Evolutionary conservation across 1,140 invertebrate species (phyloP).

Genomic region (Atta cephalotes): DNA sequence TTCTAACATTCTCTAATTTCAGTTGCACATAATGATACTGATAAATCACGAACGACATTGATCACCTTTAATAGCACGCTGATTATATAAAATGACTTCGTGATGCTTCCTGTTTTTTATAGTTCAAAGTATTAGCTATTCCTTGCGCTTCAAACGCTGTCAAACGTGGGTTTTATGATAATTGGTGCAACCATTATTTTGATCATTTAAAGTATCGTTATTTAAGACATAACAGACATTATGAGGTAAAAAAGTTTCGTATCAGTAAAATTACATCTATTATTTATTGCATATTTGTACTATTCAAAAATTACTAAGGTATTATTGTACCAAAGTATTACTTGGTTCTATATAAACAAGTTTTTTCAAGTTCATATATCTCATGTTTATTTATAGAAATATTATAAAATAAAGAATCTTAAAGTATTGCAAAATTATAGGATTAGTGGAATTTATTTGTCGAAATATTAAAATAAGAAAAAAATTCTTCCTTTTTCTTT

Average conservation of each 20-base stretch:
- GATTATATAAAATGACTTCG: conserved; percentile 41
- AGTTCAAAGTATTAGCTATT: conserved; percentile 15
- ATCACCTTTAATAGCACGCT: conserved; percentile 38
- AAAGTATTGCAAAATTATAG: not conserved
- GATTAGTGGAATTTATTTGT: not conserved
- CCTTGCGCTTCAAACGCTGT: not conserved
- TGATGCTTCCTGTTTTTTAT: conserved; percentile 41
- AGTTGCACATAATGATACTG: conserved; percentile 12
- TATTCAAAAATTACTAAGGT: not conserved
- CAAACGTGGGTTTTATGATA: conserved; percentile 25
- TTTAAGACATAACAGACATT: not conserved
- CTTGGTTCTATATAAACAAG: not conserved
- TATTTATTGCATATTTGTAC: not conserved
- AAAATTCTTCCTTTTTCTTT: not conserved
- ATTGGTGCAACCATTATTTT: conserved; percentile 24
- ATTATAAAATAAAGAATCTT: not conserved
- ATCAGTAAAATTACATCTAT: conserved; percentile 6
- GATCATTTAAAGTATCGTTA: not conserved
- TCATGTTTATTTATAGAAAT: not conserved
- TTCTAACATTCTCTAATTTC: conserved; percentile 25
- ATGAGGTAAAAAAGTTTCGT: not conserved
- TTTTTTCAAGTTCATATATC: not conserved
- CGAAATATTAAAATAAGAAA: not conserved
- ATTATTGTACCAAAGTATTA: too few species aligned
- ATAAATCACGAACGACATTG: conserved; percentile 48